phyloP scores from a whole-genome alignment of 1,140 invertebrate species.

The Catajapyx aquilonaris region DNA sequence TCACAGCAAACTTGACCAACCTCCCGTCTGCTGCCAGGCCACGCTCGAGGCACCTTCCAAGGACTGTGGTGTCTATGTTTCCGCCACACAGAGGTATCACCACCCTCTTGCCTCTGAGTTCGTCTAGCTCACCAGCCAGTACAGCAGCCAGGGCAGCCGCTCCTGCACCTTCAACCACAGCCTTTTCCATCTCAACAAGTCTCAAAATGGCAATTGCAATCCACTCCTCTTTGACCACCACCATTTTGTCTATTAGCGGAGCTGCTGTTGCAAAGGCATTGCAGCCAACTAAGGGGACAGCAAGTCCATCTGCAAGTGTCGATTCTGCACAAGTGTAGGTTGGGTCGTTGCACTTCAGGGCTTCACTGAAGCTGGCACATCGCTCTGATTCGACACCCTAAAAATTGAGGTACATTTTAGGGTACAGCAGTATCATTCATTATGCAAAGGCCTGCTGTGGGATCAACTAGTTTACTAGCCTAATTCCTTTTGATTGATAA shows the following conservation, averaged over 20 bases:
- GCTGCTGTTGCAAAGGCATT: conserved; percentile 66
- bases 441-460: too few relatives aligned
- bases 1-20: conserved; percentile 65
- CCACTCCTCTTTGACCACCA: conserved; percentile 60
- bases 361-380: conserved; percentile 60
- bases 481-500: too few relatives aligned
- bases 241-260: conserved; percentile 60
- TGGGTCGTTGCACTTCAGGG: conserved; percentile 47
- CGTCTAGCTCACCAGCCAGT: conserved; percentile 56
- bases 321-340: conserved; percentile 41
- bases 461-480: too few relatives aligned
- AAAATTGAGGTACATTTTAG: conserved; percentile 7
- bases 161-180: conserved; percentile 81
- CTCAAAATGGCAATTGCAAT: conserved; percentile 74
- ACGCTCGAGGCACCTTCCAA: conserved; percentile 70
- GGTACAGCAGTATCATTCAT: too few relatives aligned
- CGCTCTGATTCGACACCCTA: conserved; percentile 82
- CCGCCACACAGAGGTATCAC: conserved; percentile 69
- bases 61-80: conserved; percentile 80
- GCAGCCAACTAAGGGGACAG: conserved; percentile 69
- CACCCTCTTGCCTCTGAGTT: conserved; percentile 72
- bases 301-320: conserved; percentile 75
- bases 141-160: conserved; percentile 71
- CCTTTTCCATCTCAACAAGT: conserved; percentile 73
- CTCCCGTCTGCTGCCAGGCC: conserved; percentile 74